Evolutionary conservation across 2,113 vertebrate genomes (phyloP), one percentile per base, ranked within the genome.

Genomic region (Ochotona curzoniae): DNA sequence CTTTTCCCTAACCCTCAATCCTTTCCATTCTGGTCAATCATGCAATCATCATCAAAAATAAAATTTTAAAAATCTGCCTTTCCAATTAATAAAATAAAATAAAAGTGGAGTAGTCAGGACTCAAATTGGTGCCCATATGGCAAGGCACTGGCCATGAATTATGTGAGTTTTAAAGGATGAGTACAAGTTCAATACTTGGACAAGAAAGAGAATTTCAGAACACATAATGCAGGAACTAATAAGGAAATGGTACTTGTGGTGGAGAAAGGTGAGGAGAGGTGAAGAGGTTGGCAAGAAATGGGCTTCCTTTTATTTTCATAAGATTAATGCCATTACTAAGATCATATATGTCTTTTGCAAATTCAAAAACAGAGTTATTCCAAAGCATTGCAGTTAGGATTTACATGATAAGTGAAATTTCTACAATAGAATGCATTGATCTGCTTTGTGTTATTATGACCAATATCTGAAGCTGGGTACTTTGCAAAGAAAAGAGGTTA

Each of bases 201-300:
- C 70, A 87, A 93, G 82, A 91, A 90, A 89, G 26, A 89, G 12
- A 93, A 79, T 89, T 80, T 49, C 61, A n/a, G 49, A 30, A 88
- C 17, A 13, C 13, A 86, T 10, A 75, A 86, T n/a, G 71, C 17
- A 63, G 35, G n/a, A 54, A 89, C 2, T 25, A 17, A 76, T 61
- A 82, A 89, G 78, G 11, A 71, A 84, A 63, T 26, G 38, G 25
- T 76, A 54, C 38, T 49, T 76, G 28, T 3, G 30, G 6, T 54
- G 21, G 15, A 12, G 15, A 35, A 32, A 21, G 81, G 20, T 61
- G 14, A 66, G 44, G 47, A 61, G 32, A 25, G 23, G 18, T 54
- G 15, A 38, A 78, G 28, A 90, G 57, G 61, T 74, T 70, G 11
- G 7, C 61, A 93, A 18, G 32, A 96, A 88, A 81, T 61, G 7